Evolutionary conservation across 1,140 invertebrate genomes (phyloP), one percentile per base, ranked within the genome.

Genomic region (Phenacoccus solenopsis): DNA sequence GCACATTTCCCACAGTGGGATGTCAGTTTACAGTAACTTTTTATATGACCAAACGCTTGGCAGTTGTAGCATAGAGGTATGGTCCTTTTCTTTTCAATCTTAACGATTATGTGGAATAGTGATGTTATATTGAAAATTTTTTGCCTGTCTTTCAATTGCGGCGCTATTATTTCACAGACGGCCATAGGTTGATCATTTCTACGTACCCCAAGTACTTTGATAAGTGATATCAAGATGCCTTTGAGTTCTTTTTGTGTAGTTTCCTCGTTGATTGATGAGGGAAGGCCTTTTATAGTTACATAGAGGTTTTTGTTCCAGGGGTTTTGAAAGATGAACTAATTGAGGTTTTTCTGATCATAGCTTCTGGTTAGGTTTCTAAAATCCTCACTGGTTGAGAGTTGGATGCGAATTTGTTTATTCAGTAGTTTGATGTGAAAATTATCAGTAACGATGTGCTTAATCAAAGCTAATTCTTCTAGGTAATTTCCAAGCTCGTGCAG

Each of bases 1-100:
- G 74, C 76, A 74, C 78, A 80, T 75, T 78, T 79, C 0, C 80
- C 76, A 70, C 78, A 80, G 27, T 72, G 72, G 13, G 57, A 70
- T 64, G 30, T 25, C 64, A 73, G 74, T 2, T 68, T 72, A 56
- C 77, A 80, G 57, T 79, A 76, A n/a, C 69, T 70, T 71, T 78
- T 76, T 9, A 76, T 77, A 68, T 80, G 78, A 3, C 78, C 79
- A 69, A 74, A 79, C 27, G 70, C 38, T 72, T 80, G 78, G 70
- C 77, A 80, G 7, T 75, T 72, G 20, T 38, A 71, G 67, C 78
- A 79, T 70, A 79, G 77, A n/a, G 56, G n/a, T 4, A 69, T 28
- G 1, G 25, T 35, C 0, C 59, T n/a, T 49, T 56, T 24, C 28
- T 69, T 69, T 20, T 69, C 68, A 20, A 28, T 12, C 56, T 69